Percentiles rank a stretch among this genome's conserved stretches.
Evolutionary conservation across 2,797 vertebrate species (phyloP).

Genomic region (Iguana delicatissima): DNA sequence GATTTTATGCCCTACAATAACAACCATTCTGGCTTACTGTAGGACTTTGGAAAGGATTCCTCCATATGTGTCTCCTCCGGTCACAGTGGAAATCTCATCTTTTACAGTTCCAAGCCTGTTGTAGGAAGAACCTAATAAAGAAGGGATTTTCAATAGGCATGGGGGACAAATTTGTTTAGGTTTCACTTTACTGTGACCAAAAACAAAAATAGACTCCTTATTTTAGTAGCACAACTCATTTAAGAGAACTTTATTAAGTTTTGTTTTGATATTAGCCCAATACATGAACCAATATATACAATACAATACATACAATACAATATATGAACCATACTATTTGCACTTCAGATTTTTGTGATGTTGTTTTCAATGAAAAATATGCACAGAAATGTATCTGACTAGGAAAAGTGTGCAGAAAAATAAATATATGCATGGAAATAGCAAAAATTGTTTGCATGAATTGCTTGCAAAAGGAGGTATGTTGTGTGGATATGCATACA

Average conservation of each 20-base stretch:
- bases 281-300: too few relatives aligned
- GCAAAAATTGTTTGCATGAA: background rate
- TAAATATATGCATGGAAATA: background rate
- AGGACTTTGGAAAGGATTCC: background rate
- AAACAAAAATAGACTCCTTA: background rate
- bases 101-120: background rate
- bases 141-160: background rate
- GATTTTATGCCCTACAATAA: background rate
- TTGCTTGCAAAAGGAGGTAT: background rate
- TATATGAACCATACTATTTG: too few relatives aligned
- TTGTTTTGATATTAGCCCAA: background rate
- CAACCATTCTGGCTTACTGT: background rate
- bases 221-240: background rate
- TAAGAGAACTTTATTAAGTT: background rate
- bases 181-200: background rate
- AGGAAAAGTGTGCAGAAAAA: background rate
- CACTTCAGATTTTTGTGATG: too few relatives aligned
- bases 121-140: background rate
- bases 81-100: background rate
- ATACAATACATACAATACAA: too few relatives aligned
- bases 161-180: background rate
- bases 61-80: background rate
- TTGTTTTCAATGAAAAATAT: too few relatives aligned
- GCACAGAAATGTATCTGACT: background rate
- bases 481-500: too few relatives aligned